A percentile compares a stretch with the other conserved stretches of the same genome.
These are phyloP conservation scores for Botia kubotai DNA, from an alignment of 2,797 vertebrate genomes.

Conservation along the genomic window DNA sequence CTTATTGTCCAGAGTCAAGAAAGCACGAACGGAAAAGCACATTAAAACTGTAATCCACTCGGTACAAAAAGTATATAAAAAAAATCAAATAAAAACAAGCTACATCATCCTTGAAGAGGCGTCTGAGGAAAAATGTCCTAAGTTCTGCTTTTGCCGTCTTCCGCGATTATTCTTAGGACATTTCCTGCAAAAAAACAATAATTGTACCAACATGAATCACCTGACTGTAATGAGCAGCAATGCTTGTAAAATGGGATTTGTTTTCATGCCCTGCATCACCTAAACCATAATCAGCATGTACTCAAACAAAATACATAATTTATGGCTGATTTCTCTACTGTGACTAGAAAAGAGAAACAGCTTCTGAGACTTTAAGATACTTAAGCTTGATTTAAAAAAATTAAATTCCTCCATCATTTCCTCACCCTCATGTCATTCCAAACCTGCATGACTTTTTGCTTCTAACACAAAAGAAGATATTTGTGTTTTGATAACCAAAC, in stretches of 20 bases:
- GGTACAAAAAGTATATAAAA: slow-evolving; percentile 78
- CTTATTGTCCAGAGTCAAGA: slow-evolving; percentile 56
- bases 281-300: neutral
- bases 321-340: neutral
- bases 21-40: slow-evolving; percentile 73
- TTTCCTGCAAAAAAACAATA: slow-evolving; percentile 79
- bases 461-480: too few species aligned
- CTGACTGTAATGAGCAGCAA: neutral
- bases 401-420: too few species aligned
- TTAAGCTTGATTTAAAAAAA: too few species aligned
- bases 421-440: too few species aligned
- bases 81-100: slow-evolving; percentile 74
- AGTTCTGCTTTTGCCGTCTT: slow-evolving; percentile 96
- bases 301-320: neutral
- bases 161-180: slow-evolving; percentile 96
- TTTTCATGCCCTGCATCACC: neutral
- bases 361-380: neutral
- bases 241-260: neutral
- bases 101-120: slow-evolving; percentile 97
- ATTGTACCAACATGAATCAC: neutral
- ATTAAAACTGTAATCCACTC: slow-evolving; percentile 87
- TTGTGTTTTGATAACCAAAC: too few species aligned
- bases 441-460: too few species aligned
- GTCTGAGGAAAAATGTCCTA: slow-evolving; percentile 95
- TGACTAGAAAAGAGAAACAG: neutral